phyloP scores from a whole-genome alignment of 2,797 vertebrate species.

The Mastacembelus armatus region DNA sequence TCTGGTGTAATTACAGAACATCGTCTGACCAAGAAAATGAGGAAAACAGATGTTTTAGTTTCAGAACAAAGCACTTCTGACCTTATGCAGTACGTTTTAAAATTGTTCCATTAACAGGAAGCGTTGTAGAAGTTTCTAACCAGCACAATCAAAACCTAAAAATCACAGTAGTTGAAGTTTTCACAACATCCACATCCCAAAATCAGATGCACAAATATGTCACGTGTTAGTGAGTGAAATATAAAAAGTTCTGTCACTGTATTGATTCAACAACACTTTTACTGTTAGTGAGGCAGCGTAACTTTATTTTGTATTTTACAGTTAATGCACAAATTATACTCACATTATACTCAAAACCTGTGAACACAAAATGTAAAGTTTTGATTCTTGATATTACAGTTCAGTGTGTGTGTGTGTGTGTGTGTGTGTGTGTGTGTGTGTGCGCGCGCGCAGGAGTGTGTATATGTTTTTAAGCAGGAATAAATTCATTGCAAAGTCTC shows the following conservation, averaged over 20 bases:
- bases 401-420: slow-evolving; percentile 3
- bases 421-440: slow-evolving; percentile 21
- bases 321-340: neutral
- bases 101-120: neutral
- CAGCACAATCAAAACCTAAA: too few relatives aligned
- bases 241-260: neutral
- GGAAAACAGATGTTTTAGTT: neutral
- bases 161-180: too few relatives aligned
- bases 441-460: neutral
- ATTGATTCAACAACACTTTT: neutral
- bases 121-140: neutral
- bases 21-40: neutral
- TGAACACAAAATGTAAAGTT: neutral
- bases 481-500: neutral
- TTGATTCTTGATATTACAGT: neutral
- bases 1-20: neutral
- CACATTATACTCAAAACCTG: neutral
- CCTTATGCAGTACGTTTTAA: neutral
- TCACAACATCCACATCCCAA: too few relatives aligned
- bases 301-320: neutral
- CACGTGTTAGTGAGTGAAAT: neutral
- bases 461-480: neutral
- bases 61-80: too few relatives aligned
- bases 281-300: neutral
- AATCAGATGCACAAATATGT: neutral